Conservation (phyloP, 1,140 invertebrate genomes). For the Lepidostoma basale region DNA sequence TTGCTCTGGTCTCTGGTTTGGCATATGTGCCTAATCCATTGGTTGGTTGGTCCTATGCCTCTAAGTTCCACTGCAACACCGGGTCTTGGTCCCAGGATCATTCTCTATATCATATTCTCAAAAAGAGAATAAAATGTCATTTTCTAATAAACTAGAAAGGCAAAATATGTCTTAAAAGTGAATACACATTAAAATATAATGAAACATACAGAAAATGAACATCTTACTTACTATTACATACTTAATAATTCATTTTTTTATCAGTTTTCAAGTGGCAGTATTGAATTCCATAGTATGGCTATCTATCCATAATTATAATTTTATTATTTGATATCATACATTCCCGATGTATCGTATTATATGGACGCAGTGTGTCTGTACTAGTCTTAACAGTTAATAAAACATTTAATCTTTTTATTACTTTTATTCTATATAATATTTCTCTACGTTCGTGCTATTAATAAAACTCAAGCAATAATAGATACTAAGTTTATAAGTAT, state of each 20-base stretch:
- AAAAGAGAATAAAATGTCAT: no score
- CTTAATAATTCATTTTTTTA: neutral
- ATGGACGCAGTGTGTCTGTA: conserved; percentile 3
- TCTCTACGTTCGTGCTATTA: conserved; percentile 9
- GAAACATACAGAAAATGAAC: neutral
- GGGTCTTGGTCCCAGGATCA: no score
- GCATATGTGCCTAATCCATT: no score
- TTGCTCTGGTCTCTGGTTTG: no score
- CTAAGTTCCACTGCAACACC: no score
- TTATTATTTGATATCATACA: neutral
- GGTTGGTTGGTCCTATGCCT: no score
- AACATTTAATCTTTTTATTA: conserved; percentile 7
- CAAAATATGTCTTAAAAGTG: no score
- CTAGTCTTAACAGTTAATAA: conserved; percentile 32
- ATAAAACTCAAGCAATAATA: conserved; percentile 33
- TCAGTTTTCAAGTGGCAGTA: neutral
- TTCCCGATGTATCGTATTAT: neutral
- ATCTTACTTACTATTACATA: neutral
- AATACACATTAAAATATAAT: neutral
- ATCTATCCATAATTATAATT: neutral
- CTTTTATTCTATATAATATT: conserved; percentile 10
- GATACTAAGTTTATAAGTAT: conserved; percentile 30
- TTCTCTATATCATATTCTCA: no score
- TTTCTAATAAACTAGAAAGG: no score
- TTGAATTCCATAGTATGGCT: neutral